These are phyloP conservation scores for Erynnis tages DNA, from an alignment of 2,888 invertebrate species.

Conservation along the genomic window DNA sequence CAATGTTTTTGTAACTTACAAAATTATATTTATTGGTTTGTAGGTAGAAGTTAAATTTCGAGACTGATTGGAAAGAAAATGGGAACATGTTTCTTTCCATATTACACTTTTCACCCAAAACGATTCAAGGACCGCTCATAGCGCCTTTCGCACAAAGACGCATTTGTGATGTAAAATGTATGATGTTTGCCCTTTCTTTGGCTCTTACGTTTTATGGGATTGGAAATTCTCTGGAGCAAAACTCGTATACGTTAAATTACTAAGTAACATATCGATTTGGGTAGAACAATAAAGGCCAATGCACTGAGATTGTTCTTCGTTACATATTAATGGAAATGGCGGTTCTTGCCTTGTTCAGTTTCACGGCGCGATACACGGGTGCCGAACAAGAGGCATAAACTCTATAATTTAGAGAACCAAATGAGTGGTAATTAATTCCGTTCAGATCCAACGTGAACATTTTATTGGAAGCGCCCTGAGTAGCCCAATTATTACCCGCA, in stretches of 20 bases:
- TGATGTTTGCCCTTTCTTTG: slow-evolving; percentile 25
- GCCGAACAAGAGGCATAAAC: slow-evolving; percentile 31
- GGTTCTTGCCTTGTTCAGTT: slow-evolving; percentile 35
- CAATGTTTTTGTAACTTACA: no score
- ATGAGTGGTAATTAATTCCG: slow-evolving; percentile 24
- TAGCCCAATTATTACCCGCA: slow-evolving; percentile 16
- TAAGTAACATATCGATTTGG: slow-evolving; percentile 62
- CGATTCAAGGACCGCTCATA: slow-evolving; percentile 23
- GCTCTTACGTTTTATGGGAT: slow-evolving; percentile 22
- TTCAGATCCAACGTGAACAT: slow-evolving; percentile 17
- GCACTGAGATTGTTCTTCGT: slow-evolving; percentile 55
- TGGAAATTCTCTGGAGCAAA: slow-evolving; percentile 22
- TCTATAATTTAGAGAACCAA: slow-evolving; percentile 22
- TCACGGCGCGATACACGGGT: slow-evolving; percentile 23
- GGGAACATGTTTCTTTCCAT: slow-evolving; percentile 17
- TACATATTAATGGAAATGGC: slow-evolving; percentile 54
- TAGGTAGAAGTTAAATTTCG: slow-evolving; percentile 7
- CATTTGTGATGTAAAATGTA: slow-evolving; percentile 28
- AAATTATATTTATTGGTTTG: background rate
- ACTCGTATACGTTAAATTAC: slow-evolving; percentile 47
- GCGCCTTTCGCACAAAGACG: slow-evolving; percentile 23
- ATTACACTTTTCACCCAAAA: slow-evolving; percentile 22
- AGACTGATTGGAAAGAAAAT: slow-evolving; percentile 20
- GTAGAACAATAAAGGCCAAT: slow-evolving; percentile 52
- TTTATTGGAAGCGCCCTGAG: slow-evolving; percentile 10